Base-by-base conservation (phyloP, 2,888 invertebrate species). In the Brachypterus glaber region DNA sequence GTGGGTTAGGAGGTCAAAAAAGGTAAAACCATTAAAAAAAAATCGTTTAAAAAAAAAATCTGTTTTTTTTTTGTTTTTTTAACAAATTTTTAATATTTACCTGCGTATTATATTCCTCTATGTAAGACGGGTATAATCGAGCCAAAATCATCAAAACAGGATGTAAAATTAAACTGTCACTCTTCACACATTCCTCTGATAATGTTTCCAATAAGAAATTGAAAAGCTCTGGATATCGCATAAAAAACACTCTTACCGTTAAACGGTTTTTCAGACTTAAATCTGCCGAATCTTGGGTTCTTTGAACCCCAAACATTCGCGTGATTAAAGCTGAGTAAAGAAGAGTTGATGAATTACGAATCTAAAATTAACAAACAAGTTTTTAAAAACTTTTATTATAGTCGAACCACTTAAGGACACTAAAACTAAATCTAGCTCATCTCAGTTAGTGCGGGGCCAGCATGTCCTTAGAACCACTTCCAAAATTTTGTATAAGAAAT, bases 311-410 rank as follows among this genome's bases (percentile, higher is more conserved):
- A 69, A 96, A 93, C 47, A 89, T 79, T 46, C 93, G 73, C 30
- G 79, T 80, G 55, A 89, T 76, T 21, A 96, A 69, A 2, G 91
- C 77, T 42, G 87, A 79, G 59, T 90, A 84, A 35, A 95, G 65
- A 37, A 95, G 65, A 1, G 90, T 88, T 0, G 89, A 80, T 0
- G 90, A 81, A 64, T 95, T 96, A 43, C 89, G 73, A 58, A 85
- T 82, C 82, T 83, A 57, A 32, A 58, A 58, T 46, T n/a, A n/a
- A n/a, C n/a, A n/a, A n/a, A n/a, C n/a, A n/a, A n/a, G n/a, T n/a
- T n/a, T n/a, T n/a, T n/a, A n/a, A n/a, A n/a, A n/a, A n/a, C n/a
- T n/a, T n/a, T n/a, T n/a, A n/a, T n/a, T n/a, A n/a, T n/a, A n/a
- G n/a, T n/a, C n/a, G n/a, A n/a, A n/a, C n/a, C n/a, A n/a, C n/a